Conservation (phyloP, 2,113 vertebrate species). For the Physeter macrocephalus region DNA sequence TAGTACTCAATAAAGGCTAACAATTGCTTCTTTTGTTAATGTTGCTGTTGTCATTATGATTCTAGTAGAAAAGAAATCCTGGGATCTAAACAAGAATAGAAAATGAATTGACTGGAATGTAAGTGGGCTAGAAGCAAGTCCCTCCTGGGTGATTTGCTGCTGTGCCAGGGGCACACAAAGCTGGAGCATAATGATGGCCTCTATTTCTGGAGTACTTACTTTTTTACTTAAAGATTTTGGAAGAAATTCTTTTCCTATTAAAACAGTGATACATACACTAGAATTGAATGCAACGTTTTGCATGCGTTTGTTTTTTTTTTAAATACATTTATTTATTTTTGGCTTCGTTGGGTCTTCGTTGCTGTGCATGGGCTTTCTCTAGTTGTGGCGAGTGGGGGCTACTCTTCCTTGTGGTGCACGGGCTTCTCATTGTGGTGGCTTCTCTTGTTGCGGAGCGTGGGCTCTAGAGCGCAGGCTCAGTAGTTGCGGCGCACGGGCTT, state of each 20-base stretch:
- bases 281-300: not conserved
- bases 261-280: not conserved
- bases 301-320: not conserved
- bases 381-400: no score
- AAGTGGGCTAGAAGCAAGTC: not conserved
- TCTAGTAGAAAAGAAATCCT: not conserved
- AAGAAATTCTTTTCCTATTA: constrained; percentile 2
- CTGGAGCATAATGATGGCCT: not conserved
- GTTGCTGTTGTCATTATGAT: not conserved
- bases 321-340: no score
- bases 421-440: no score
- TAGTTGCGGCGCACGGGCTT: rapidly evolving
- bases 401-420: no score
- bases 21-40: not conserved
- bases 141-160: not conserved
- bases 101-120: not conserved
- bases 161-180: not conserved
- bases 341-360: no score
- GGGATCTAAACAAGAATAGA: not conserved
- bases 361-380: no score
- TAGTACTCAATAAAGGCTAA: not conserved
- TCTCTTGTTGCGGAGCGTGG: no score
- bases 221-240: not conserved
- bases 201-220: not conserved
- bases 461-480: no score